Conservation (phyloP, 2,888 invertebrate genomes). For the Metellina segmentata region DNA sequence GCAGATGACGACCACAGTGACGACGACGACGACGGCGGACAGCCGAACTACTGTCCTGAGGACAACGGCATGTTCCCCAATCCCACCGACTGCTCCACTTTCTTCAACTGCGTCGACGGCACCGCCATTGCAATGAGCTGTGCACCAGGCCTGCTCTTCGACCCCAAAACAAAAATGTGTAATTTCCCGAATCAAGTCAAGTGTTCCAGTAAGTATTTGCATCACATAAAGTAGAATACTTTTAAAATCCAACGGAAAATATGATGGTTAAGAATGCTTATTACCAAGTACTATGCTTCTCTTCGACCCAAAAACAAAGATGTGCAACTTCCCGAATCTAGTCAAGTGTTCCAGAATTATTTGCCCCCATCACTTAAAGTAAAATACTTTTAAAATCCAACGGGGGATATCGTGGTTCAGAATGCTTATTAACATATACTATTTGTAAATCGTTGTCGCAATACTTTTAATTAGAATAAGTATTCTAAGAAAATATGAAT, state of each 20-base stretch:
- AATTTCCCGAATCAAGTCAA: constrained; percentile 67
- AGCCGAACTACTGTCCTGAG: constrained; percentile 67
- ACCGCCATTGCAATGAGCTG: constrained; percentile 57
- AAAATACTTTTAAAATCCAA: too few relatives aligned
- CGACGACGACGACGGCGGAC: constrained; percentile 63
- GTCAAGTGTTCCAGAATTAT: constrained; percentile 66
- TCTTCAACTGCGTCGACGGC: constrained; percentile 69
- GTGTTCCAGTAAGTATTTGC: constrained; percentile 55
- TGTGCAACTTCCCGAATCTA: constrained; percentile 69
- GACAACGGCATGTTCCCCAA: constrained; percentile 74
- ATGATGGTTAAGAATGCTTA: too few relatives aligned
- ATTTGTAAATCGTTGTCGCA: too few relatives aligned
- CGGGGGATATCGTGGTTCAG: too few relatives aligned
- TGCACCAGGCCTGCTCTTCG: constrained; percentile 66
- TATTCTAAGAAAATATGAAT: too few relatives aligned
- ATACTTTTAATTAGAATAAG: too few relatives aligned
- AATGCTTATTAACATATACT: too few relatives aligned
- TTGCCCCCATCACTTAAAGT: too few relatives aligned
- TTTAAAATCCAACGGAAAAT: too few relatives aligned
- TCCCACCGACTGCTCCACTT: constrained; percentile 64
- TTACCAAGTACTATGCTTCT: constrained; percentile 32
- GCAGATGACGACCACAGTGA: constrained; percentile 50
- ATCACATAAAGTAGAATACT: too few relatives aligned
- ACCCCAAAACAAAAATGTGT: constrained; percentile 66
- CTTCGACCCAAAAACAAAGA: constrained; percentile 63